Percentiles rank a stretch among this genome's conserved stretches.
Conservation (phyloP, 2,113 vertebrate species). For the Takifugu bimaculatus region DNA sequence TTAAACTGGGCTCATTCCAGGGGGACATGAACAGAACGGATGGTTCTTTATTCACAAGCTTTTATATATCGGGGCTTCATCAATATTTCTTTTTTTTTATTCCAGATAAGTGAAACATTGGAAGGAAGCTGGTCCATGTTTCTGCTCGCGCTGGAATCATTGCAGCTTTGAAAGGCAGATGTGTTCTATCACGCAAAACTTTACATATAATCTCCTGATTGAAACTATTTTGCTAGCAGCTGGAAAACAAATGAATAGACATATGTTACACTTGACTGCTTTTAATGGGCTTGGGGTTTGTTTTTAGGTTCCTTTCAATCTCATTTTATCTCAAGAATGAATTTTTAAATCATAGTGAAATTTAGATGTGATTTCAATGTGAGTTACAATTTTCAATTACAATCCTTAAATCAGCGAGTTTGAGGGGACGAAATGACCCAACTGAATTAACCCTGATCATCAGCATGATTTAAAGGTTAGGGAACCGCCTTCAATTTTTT, state of each 20-base stretch:
- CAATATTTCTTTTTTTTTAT: constrained; percentile 13
- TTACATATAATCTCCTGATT: not conserved
- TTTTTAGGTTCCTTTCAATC: not conserved
- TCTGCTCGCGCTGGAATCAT: not conserved
- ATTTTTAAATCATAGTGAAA: too few species aligned
- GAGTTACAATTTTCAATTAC: not conserved
- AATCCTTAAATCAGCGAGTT: not conserved
- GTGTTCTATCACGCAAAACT: too few species aligned
- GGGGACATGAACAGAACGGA: too few species aligned
- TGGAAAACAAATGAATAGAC: not conserved
- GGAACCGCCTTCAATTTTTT: not conserved
- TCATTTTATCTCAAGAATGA: too few species aligned
- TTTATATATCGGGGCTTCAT: not conserved
- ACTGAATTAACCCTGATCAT: not conserved
- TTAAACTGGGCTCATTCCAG: not conserved
- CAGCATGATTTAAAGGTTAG: not conserved
- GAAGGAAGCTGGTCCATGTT: not conserved
- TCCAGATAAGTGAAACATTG: constrained; percentile 23
- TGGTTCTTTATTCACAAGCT: not conserved
- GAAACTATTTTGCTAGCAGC: too few species aligned
- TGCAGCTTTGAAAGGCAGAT: too few species aligned
- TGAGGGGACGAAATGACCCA: not conserved
- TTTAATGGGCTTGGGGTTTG: not conserved
- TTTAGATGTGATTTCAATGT: not conserved
- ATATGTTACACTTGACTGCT: not conserved